Conservation (phyloP, 2,888 invertebrate genomes). For the Platynereis dumerilii region DNA sequence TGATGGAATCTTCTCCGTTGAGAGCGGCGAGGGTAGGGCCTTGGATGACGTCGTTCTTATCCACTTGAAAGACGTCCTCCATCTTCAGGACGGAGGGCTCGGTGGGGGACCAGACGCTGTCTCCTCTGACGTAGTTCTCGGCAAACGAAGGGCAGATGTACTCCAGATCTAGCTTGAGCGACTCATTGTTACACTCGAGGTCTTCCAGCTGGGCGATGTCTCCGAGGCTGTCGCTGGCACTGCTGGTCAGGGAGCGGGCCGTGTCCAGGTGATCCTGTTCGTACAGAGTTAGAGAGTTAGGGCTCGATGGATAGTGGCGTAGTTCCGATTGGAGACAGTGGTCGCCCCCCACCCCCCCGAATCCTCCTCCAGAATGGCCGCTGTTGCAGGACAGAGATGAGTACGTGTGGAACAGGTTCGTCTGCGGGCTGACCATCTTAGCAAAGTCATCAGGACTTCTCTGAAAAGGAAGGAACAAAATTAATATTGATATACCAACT, state of each 20-base stretch:
- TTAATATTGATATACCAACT: too few relatives aligned
- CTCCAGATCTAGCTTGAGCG: not conserved
- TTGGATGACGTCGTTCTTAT: slow-evolving; percentile 22
- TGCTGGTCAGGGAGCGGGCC: slow-evolving; percentile 39
- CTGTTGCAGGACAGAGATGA: too few relatives aligned
- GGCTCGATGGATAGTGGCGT: slow-evolving; percentile 47
- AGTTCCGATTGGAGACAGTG: slow-evolving; percentile 32
- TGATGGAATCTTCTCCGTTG: slow-evolving; percentile 19
- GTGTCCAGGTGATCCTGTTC: slow-evolving; percentile 51
- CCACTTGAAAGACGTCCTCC: slow-evolving; percentile 25
- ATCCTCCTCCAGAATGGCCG: too few relatives aligned
- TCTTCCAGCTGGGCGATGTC: slow-evolving; percentile 10
- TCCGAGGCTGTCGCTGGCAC: slow-evolving; percentile 7
- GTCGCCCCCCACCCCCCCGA: slow-evolving; percentile 9
- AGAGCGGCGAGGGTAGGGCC: slow-evolving; percentile 22
- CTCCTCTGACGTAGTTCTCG: slow-evolving; percentile 11
- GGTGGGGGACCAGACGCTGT: slow-evolving; percentile 14
- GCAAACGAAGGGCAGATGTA: not conserved
- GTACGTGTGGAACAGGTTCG: too few relatives aligned
- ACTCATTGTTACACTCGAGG: slow-evolving; percentile 22
- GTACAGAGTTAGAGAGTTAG: slow-evolving; percentile 53
- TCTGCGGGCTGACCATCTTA: too few relatives aligned
- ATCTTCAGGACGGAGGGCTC: slow-evolving; percentile 18
- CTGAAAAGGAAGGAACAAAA: too few relatives aligned
- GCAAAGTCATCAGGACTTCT: too few relatives aligned